These are phyloP conservation scores for Delichon dasypus DNA, from an alignment of 2,797 vertebrate genomes.

Conservation along the genomic window DNA sequence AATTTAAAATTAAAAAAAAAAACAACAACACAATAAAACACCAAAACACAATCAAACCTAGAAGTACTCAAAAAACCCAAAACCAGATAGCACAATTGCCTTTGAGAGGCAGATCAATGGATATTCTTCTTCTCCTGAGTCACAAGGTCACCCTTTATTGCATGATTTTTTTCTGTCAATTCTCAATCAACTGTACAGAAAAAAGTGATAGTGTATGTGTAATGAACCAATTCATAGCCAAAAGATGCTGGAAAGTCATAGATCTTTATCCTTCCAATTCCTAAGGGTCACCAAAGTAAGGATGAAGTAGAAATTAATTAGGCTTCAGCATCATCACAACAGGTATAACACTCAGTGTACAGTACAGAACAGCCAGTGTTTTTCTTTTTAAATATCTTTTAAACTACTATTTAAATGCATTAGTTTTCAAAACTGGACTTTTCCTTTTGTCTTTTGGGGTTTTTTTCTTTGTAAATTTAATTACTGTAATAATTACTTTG, in stretches of 20 bases:
- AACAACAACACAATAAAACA: rapidly evolving
- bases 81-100: background rate
- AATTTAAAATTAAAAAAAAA: background rate
- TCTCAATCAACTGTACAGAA: background rate
- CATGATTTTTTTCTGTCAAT: background rate
- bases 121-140: background rate
- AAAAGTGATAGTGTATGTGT: background rate
- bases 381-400: background rate
- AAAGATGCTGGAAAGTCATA: background rate
- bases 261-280: background rate
- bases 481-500: background rate
- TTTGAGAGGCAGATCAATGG: background rate
- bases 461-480: background rate
- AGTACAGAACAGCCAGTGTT: background rate
- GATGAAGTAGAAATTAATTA: background rate
- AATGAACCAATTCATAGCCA: background rate
- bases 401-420: background rate
- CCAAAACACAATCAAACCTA: background rate
- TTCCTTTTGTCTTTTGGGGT: background rate
- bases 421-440: background rate
- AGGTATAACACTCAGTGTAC: background rate
- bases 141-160: background rate
- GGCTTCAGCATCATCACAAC: background rate
- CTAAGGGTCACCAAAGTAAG: background rate
- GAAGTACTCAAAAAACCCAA: background rate